A percentile compares a stretch with the other conserved stretches of the same genome.
Evolutionary conservation across 2,113 vertebrate species (phyloP).

Genomic region (Ailuropoda melanoleuca): DNA sequence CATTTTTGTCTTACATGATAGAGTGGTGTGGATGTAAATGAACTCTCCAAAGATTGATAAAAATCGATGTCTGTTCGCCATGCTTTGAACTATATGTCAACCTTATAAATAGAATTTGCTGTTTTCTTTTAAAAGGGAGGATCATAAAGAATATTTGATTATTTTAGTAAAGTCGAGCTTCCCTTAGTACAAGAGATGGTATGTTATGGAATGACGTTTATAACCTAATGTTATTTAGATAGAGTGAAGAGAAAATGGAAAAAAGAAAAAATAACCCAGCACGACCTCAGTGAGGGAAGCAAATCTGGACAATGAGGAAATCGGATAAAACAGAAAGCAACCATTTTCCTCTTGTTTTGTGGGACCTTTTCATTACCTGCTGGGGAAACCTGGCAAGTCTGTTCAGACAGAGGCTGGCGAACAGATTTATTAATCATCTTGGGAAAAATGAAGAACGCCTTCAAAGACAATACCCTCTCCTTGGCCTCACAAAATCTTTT

Average conservation of each 20-base stretch:
- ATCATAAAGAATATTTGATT: slow-evolving; percentile 67
- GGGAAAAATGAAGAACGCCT: slow-evolving; percentile 79
- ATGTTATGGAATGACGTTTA: slow-evolving; percentile 60
- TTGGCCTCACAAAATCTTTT: slow-evolving; percentile 83
- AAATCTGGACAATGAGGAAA: slow-evolving; percentile 22
- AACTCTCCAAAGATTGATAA: slow-evolving; percentile 67
- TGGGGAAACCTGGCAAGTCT: background rate
- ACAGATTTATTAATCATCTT: slow-evolving; percentile 75
- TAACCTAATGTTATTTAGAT: slow-evolving; percentile 58
- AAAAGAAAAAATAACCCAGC: background rate
- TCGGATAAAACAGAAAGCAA: background rate
- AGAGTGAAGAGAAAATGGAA: background rate
- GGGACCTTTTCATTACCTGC: background rate
- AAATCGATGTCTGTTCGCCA: slow-evolving; percentile 45
- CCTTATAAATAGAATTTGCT: slow-evolving; percentile 65
- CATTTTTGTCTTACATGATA: slow-evolving; percentile 52
- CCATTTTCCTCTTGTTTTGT: background rate
- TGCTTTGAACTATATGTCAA: slow-evolving; percentile 62
- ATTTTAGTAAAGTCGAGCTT: slow-evolving; percentile 64
- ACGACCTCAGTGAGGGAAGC: background rate
- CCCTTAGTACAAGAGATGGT: slow-evolving; percentile 51
- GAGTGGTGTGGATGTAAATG: slow-evolving; percentile 31
- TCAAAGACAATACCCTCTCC: slow-evolving; percentile 78
- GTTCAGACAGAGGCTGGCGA: slow-evolving; percentile 49
- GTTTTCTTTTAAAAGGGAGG: slow-evolving; percentile 59